A percentile compares a stretch with the other conserved stretches of the same genome.
These are phyloP conservation scores for Distichodus sexfasciatus DNA, from an alignment of 2,797 vertebrate genomes.

Conservation along the genomic window DNA sequence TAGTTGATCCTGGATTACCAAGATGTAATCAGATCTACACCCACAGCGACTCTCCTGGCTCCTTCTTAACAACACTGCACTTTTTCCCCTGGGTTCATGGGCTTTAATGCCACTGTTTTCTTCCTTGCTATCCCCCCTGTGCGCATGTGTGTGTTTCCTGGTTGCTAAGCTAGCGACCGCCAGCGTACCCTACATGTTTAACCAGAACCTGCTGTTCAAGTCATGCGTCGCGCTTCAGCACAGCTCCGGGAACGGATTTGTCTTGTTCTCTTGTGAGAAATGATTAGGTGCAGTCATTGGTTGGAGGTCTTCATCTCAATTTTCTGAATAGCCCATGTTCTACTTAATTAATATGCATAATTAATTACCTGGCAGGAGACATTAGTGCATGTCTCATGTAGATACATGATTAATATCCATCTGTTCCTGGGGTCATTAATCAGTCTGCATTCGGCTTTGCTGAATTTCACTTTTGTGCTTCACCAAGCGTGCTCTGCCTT, in stretches of 20 bases:
- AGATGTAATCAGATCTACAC: background rate
- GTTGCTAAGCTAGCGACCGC: conserved; percentile 60
- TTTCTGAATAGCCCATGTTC: conserved; percentile 66
- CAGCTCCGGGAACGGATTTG: conserved; percentile 51
- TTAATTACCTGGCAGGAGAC: conserved; percentile 70
- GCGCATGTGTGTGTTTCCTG: background rate
- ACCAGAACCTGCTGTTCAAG: conserved; percentile 61
- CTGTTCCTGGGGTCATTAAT: conserved; percentile 73
- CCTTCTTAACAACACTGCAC: background rate
- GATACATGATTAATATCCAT: conserved; percentile 72
- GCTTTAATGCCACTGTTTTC: background rate
- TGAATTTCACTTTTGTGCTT: conserved; percentile 40
- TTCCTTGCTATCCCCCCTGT: background rate
- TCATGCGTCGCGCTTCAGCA: conserved; percentile 61
- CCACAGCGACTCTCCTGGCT: background rate
- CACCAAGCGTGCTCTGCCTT: background rate
- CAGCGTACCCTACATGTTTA: conserved; percentile 65
- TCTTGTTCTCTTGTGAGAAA: conserved; percentile 57
- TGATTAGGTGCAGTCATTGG: conserved; percentile 62
- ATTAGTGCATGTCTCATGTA: conserved; percentile 67
- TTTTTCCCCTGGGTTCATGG: background rate
- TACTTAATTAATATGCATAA: conserved; percentile 75
- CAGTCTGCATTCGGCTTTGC: conserved; percentile 62
- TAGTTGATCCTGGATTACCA: background rate
- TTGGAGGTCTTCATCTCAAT: conserved; percentile 62